These are phyloP conservation scores for Epinotia ramella DNA, from an alignment of 2,888 invertebrate species.

Conservation along the genomic window DNA sequence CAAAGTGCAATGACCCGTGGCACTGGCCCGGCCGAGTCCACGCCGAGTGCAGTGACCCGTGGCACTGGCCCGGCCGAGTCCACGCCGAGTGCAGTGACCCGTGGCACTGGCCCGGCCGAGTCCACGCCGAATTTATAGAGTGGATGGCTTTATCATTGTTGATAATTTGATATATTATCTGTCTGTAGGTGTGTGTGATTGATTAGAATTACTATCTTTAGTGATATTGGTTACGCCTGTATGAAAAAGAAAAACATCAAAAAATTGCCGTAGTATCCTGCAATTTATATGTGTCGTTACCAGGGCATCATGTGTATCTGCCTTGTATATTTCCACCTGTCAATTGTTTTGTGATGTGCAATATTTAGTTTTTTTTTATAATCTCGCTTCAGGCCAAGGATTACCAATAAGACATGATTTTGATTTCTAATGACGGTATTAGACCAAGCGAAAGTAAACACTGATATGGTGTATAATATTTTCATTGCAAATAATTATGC, in stretches of 20 bases:
- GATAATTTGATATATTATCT: slow-evolving; percentile 6
- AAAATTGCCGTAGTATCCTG: too few species aligned
- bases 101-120: slow-evolving; percentile 1
- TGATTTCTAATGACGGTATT: neutral
- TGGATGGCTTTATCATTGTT: slow-evolving; percentile 13
- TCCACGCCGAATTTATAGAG: neutral
- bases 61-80: neutral
- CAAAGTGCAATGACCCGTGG: slow-evolving; percentile 35
- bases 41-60: slow-evolving; percentile 22
- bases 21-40: neutral
- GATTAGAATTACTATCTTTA: neutral
- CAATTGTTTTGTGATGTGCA: too few species aligned
- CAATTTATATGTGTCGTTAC: too few species aligned
- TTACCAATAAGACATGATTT: too few species aligned
- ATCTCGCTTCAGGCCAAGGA: too few species aligned
- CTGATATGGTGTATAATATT: neutral
- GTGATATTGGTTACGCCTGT: neutral
- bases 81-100: slow-evolving; percentile 33
- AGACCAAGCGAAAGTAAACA: neutral
- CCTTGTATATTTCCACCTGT: too few species aligned
- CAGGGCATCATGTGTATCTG: too few species aligned
- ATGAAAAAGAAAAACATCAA: too few species aligned
- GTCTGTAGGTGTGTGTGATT: neutral
- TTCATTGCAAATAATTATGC: neutral
- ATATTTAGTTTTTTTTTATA: too few species aligned